phyloP scores from a whole-genome alignment of 2,797 vertebrate genomes.

The Periophthalmus magnuspinnatus region DNA sequence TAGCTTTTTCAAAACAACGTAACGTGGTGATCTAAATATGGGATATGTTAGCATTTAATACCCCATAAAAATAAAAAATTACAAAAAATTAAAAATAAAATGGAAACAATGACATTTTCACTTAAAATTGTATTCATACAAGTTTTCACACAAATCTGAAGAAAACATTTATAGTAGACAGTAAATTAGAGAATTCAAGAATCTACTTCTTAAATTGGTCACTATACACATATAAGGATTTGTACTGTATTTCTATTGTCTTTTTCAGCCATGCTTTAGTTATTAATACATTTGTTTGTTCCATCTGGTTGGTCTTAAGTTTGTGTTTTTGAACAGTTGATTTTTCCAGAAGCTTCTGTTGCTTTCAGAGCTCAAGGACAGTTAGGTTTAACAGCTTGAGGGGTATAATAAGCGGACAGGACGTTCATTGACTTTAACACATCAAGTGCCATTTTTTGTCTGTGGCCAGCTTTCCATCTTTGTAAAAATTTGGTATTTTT shows the following conservation, averaged over 20 bases:
- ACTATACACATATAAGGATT: too few species aligned
- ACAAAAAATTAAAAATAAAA: too few species aligned
- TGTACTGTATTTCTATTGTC: not conserved
- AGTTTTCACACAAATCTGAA: too few species aligned
- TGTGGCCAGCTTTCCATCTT: constrained; percentile 31
- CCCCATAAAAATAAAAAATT: too few species aligned
- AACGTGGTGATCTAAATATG: too few species aligned
- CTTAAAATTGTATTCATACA: too few species aligned
- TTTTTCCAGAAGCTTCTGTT: constrained; percentile 36
- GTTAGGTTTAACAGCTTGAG: constrained; percentile 40
- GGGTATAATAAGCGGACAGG: constrained; percentile 34
- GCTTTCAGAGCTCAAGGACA: constrained; percentile 28
- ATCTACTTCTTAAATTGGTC: too few species aligned
- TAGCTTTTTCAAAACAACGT: too few species aligned
- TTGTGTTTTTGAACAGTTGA: constrained; percentile 48
- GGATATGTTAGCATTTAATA: too few species aligned
- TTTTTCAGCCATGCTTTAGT: not conserved
- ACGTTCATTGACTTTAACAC: constrained; percentile 33
- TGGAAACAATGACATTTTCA: too few species aligned
- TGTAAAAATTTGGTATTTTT: constrained; percentile 37
- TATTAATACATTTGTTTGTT: constrained; percentile 26
- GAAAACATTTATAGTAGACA: too few species aligned
- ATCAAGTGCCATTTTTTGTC: constrained; percentile 31
- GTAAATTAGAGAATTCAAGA: too few species aligned
- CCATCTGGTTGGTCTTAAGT: constrained; percentile 35